Conservation (phyloP, 2,113 vertebrate genomes). For the Mobula birostris region DNA sequence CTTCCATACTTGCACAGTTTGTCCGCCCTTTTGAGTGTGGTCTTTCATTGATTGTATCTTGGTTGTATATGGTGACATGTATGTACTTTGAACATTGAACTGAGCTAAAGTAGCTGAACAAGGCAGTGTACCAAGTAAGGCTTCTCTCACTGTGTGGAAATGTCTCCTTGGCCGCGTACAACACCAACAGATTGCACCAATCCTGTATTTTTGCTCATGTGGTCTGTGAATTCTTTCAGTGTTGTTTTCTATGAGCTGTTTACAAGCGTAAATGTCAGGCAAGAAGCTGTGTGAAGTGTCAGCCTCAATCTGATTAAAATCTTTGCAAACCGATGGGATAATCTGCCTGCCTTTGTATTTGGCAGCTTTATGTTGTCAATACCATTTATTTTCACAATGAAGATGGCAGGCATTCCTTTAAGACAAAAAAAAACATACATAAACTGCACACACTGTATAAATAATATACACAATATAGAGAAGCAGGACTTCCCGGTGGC, state of each 20-base stretch:
- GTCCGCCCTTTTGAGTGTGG: too few relatives aligned
- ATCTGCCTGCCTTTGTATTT: too few relatives aligned
- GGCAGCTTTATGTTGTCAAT: not conserved
- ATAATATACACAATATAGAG: too few relatives aligned
- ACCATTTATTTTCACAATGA: not conserved
- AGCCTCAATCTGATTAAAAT: not conserved
- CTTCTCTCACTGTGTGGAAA: not conserved
- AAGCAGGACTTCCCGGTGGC: too few relatives aligned
- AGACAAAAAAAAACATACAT: too few relatives aligned
- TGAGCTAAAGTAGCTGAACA: not conserved
- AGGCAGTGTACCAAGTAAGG: not conserved
- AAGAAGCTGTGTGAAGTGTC: not conserved
- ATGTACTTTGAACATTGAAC: too few relatives aligned
- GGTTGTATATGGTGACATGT: too few relatives aligned
- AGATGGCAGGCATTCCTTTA: not conserved
- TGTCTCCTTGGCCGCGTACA: not conserved
- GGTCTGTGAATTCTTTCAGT: not conserved
- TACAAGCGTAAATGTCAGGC: not conserved
- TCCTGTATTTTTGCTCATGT: not conserved
- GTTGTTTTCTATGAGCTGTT: not conserved
- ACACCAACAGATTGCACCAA: not conserved
- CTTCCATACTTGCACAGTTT: too few relatives aligned
- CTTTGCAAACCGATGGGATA: not conserved
- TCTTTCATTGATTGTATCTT: too few relatives aligned
- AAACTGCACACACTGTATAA: too few relatives aligned